Base-by-base conservation (phyloP, 2,797 vertebrate genomes). In the Brachyrhaphis roseni region DNA sequence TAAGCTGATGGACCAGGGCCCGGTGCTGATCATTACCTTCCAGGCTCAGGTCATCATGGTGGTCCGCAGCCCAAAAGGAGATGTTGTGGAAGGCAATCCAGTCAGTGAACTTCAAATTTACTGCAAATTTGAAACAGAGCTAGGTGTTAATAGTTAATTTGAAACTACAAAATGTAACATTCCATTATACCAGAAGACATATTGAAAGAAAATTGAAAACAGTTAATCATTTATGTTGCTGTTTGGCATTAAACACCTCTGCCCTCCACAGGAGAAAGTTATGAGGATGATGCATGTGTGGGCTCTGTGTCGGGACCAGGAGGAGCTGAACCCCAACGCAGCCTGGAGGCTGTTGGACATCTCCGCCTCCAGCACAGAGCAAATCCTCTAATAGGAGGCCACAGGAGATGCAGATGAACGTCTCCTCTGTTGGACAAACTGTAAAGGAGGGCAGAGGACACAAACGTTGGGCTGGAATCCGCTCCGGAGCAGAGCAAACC, bases 331-430 rank as follows among this genome's bases (percentile, higher is more conserved):
- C 93, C 98, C 98, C 0, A 96, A 96, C 0, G 96, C 96, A 0
- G 98, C 98, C 45, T 99, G 98, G 98, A 97, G 98, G 83, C 94
- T 99, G 4, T 90, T 99, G 92, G 98, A 99, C 94, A 96, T 99
- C 86, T 99, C 97, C 0, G 97, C 97, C 2, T 98, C 98, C 5
- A 97, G 97, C 94, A 97, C 97, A 0, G 98, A 99, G 93, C 98
- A 99, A 93, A 93, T 82, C 70, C 93, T 95, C 78, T 94, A 92
- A 84, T 72, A 84, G 49, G 20, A 78, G 72, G 36, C 2, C 23
- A 13, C 51, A 75, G 62, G 36, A n/a, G 23, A n/a, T 0, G 10
- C 75, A 62, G 78, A 77, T 74, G 74, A 36, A 83, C 66, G 70
- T 47, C 59, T 51, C 66, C 72, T 41, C 59, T 7, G 23, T 78